These are phyloP conservation scores for Temnothorax curvispinosus DNA, from an alignment of 1,140 invertebrate genomes.

Conservation along the genomic window DNA sequence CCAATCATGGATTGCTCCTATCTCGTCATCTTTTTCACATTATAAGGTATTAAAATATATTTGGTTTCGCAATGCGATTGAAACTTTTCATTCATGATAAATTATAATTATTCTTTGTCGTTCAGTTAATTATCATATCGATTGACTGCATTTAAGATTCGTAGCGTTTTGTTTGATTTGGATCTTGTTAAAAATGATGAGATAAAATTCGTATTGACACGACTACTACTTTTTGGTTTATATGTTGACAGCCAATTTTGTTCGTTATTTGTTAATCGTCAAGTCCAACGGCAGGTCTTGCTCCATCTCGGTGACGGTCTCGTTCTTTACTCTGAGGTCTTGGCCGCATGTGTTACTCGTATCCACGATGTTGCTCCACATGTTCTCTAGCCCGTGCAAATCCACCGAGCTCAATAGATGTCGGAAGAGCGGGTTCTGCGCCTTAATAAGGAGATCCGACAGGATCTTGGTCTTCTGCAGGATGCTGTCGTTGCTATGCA, in stretches of 20 bases:
- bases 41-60: constrained; percentile 73
- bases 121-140: neutral
- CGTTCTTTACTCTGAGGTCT: constrained; percentile 80
- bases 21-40: neutral
- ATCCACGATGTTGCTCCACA: constrained; percentile 79
- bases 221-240: constrained; percentile 27
- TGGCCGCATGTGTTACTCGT: constrained; percentile 78
- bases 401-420: constrained; percentile 82
- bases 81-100: neutral
- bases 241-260: neutral
- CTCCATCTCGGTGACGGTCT: constrained; percentile 80
- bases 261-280: constrained; percentile 81
- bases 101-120: neutral
- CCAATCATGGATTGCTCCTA: constrained; percentile 1
- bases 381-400: constrained; percentile 79
- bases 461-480: constrained; percentile 83
- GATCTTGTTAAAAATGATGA: constrained; percentile 3
- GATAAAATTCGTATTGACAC: constrained; percentile 8
- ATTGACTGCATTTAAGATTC: neutral
- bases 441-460: constrained; percentile 82
- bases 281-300: constrained; percentile 84
- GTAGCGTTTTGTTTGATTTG: neutral
- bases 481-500: constrained; percentile 80
- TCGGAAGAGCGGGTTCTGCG: constrained; percentile 82
- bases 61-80: constrained; percentile 76